Base-by-base conservation (phyloP, 1,140 invertebrate genomes). In the Brachionus angularis region DNA sequence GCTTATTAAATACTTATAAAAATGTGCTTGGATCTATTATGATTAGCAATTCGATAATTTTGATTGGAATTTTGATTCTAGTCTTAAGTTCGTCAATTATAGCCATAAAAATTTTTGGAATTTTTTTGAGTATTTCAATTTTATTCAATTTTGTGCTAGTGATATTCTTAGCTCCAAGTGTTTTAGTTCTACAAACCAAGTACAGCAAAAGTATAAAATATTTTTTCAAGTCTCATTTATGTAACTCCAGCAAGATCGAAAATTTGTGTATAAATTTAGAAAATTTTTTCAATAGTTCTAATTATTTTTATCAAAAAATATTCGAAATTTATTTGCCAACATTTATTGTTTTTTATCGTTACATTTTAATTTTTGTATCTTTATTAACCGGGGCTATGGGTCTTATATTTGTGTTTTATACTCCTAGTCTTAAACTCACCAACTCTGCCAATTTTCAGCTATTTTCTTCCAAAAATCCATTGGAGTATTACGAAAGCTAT, bases 331-430 rank as follows among this genome's bases (percentile, higher is more conserved):
- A 58, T 25, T 14, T 58, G 5, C 53, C 53, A 2, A 58, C 33
- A 39, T 58, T 58, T 42, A 58, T 58, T 10, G 33, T 58, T 12
- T 58, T 58, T 23, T 58, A 58, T 58, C 53, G 53, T 5, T 58
- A 58, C 7, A 58, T 58, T 23, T 23, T 58, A 21, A 58, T 58
- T 12, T 39, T 58, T 23, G 14, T 58, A 2, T 58, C 53, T 3
- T 2, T 36, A 3, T 10, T 58, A 8, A 39, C 39, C 7, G 53
- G 53, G 21, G 53, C 27, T 12, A 0, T 36, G 36, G 33, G 33
- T 58, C 1, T 7, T 36, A 3, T n/a, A n/a, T n/a, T n/a, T n/a
- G 53, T 58, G 2, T 58, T 58, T 23, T 58, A 58, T 36, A 31
- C 18, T 23, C 53, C 53, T 21, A 23, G 53, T 14, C 53, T 58